phyloP scores from a whole-genome alignment of 2,888 invertebrate species.

The Serrognathus titanus region DNA sequence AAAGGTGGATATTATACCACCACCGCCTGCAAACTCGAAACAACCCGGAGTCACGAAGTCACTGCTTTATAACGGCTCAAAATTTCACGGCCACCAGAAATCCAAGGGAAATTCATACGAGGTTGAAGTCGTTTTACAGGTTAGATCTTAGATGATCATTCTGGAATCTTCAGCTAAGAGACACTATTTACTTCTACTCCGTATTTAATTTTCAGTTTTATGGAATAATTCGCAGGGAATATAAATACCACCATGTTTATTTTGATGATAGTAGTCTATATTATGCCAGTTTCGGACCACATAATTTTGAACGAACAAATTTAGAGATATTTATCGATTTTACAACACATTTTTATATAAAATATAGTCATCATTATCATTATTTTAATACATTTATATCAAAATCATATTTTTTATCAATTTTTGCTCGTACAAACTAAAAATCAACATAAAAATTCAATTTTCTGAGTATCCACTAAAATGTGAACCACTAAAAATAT shows the following conservation, averaged over 20 bases:
- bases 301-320: too few relatives aligned
- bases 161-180: background rate
- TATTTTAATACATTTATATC: too few relatives aligned
- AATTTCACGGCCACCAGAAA: conserved; percentile 94
- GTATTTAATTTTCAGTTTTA: conserved; percentile 6
- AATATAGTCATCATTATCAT: too few relatives aligned
- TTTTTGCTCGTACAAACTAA: too few relatives aligned
- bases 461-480: too few relatives aligned
- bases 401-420: too few relatives aligned
- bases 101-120: conserved; percentile 97
- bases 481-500: too few relatives aligned
- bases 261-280: too few relatives aligned
- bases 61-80: conserved; percentile 91
- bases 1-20: conserved; percentile 82
- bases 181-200: background rate
- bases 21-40: conserved; percentile 88
- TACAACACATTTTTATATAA: too few relatives aligned
- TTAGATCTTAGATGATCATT: conserved; percentile 62
- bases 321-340: too few relatives aligned
- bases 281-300: too few relatives aligned
- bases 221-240: conserved; percentile 20
- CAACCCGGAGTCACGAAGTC: conserved; percentile 87
- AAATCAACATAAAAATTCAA: too few relatives aligned
- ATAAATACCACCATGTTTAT: conserved; percentile 31
- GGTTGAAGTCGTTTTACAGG: conserved; percentile 96